A percentile compares a stretch with the other conserved stretches of the same genome.
phyloP scores from a whole-genome alignment of 2,113 vertebrate species.

The Paramormyrops kingsleyae region DNA sequence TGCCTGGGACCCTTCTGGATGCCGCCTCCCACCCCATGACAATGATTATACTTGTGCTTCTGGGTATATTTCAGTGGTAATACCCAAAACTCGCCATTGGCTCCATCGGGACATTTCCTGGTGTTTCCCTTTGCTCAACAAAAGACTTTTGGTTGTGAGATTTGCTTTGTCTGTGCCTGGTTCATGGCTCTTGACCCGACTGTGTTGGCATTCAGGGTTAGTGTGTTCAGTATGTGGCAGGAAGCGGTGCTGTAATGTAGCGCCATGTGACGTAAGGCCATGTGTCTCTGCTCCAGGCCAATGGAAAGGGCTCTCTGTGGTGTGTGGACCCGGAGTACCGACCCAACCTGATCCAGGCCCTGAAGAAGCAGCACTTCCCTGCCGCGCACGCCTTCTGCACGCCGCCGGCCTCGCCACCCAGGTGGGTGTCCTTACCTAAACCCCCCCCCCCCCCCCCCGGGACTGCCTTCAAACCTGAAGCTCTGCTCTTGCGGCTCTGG shows the following conservation, averaged over 20 bases:
- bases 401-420: slow-evolving; percentile 81
- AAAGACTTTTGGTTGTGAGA: background rate
- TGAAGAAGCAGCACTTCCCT: slow-evolving; percentile 94
- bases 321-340: slow-evolving; percentile 96
- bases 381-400: slow-evolving; percentile 83
- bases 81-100: background rate
- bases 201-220: background rate
- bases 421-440: slow-evolving; percentile 61
- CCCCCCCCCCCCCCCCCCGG: background rate
- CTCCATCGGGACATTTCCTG: background rate
- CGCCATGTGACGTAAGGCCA: background rate
- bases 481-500: background rate
- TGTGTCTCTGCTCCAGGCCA: slow-evolving; percentile 67
- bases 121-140: background rate
- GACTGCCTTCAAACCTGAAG: background rate
- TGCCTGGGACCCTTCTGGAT: background rate
- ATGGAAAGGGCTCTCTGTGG: slow-evolving; percentile 97
- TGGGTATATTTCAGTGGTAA: background rate
- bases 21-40: background rate
- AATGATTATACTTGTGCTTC: background rate
- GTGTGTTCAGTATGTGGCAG: background rate
- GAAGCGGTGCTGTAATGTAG: background rate
- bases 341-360: slow-evolving; percentile 90
- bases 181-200: background rate
- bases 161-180: background rate